Conservation (phyloP, 1,140 invertebrate genomes). For the Trichogramma pretiosum region DNA sequence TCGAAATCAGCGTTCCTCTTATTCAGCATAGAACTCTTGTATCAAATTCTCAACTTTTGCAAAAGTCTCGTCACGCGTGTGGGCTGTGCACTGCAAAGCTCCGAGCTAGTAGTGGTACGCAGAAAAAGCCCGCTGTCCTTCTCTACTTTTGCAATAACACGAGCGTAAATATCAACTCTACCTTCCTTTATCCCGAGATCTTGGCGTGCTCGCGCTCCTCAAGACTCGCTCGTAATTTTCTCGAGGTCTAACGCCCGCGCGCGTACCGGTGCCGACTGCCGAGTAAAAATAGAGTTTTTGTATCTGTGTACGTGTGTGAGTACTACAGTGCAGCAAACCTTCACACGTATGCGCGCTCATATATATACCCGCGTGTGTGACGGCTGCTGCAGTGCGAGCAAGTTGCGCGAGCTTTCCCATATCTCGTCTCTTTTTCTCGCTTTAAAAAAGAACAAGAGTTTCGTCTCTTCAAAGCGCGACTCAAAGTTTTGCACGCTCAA, state of each 20-base stretch:
- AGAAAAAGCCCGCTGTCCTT: too few relatives aligned
- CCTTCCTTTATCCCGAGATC: slow-evolving; percentile 6
- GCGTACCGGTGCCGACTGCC: too few relatives aligned
- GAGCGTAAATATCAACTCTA: background rate
- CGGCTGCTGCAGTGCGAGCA: too few relatives aligned
- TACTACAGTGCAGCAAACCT: background rate
- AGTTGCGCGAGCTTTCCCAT: too few relatives aligned
- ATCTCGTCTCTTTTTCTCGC: too few relatives aligned
- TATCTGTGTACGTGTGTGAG: background rate
- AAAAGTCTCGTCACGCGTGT: slow-evolving; percentile 4
- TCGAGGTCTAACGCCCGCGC: too few relatives aligned
- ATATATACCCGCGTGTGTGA: background rate
- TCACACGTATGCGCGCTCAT: background rate
- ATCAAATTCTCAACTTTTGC: background rate
- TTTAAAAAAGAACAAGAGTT: slow-evolving; percentile 8
- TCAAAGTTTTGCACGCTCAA: too few relatives aligned
- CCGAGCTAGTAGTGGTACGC: too few relatives aligned
- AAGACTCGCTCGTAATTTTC: background rate
- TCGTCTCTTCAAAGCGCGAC: too few relatives aligned
- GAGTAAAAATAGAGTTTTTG: background rate
- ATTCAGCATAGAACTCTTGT: too few relatives aligned
- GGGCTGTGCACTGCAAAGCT: background rate
- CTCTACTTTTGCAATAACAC: background rate
- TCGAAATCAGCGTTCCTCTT: too few relatives aligned
- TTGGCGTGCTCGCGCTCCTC: background rate